These are phyloP conservation scores for Girardia tigrina DNA, from an alignment of 2,888 invertebrate species.

Conservation along the genomic window DNA sequence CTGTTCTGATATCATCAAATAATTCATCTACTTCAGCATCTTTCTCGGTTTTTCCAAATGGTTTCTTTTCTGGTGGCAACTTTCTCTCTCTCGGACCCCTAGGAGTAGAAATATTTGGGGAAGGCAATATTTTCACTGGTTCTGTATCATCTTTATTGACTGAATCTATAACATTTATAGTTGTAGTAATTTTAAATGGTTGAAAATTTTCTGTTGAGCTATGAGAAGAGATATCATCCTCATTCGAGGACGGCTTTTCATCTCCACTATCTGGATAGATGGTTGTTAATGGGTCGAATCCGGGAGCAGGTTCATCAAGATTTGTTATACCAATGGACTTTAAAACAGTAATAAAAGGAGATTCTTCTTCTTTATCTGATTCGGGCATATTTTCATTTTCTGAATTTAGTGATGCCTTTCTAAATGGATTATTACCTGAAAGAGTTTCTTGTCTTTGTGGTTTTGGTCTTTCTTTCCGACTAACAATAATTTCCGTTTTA, in stretches of 20 bases:
- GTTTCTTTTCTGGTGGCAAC: not conserved
- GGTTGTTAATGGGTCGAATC: conserved; percentile 32
- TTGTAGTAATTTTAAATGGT: conserved; percentile 51
- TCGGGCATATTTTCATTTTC: not conserved
- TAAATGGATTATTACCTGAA: conserved; percentile 35
- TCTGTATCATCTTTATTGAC: conserved; percentile 42
- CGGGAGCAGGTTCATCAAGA: not conserved
- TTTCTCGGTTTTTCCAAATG: not conserved
- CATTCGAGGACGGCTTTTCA: conserved; percentile 55
- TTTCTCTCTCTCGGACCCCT: conserved; percentile 9
- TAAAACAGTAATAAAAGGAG: not conserved
- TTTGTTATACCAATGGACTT: not conserved
- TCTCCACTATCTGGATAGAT: conserved; percentile 55
- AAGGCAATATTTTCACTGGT: conserved; percentile 40
- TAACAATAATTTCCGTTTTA: not conserved
- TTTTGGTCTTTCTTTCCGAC: conserved; percentile 34
- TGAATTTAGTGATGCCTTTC: conserved; percentile 26
- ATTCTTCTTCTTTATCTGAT: not conserved
- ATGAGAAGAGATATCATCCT: conserved; percentile 36
- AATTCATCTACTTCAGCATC: not conserved
- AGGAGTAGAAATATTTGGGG: not conserved
- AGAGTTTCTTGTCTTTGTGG: conserved; percentile 34
- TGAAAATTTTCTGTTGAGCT: conserved; percentile 32
- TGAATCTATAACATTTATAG: conserved; percentile 44
- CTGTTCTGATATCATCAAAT: not conserved